A percentile compares a stretch with the other conserved stretches of the same genome.
Conservation (phyloP, 1,140 invertebrate species). For the Heliothis virescens region DNA sequence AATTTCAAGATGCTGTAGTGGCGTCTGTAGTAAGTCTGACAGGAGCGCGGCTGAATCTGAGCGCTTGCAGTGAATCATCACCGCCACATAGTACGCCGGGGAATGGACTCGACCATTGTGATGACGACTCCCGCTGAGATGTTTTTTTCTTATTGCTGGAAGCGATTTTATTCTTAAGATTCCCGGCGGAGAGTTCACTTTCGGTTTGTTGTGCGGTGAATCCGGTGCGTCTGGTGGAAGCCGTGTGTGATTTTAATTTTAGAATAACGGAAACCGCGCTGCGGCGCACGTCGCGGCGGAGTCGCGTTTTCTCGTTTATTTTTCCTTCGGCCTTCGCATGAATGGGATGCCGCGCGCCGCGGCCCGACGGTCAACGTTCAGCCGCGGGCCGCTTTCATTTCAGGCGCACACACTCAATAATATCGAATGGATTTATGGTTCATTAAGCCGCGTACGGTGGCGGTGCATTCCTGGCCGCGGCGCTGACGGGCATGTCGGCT, state of each 20-base stretch:
- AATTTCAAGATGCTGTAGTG: slow-evolving; percentile 78
- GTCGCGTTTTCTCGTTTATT: slow-evolving; percentile 66
- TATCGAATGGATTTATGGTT: slow-evolving; percentile 79
- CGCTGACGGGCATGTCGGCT: slow-evolving; percentile 50
- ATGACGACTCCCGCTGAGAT: slow-evolving; percentile 62
- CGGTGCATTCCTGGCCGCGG: slow-evolving; percentile 57
- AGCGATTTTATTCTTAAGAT: slow-evolving; percentile 52
- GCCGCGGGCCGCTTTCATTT: slow-evolving; percentile 62
- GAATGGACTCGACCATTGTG: slow-evolving; percentile 60
- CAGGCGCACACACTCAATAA: slow-evolving; percentile 71
- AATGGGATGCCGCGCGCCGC: slow-evolving; percentile 74
- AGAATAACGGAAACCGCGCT: slow-evolving; percentile 76
- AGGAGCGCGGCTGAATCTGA: slow-evolving; percentile 49
- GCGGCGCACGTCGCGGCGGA: slow-evolving; percentile 48
- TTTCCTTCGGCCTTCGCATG: slow-evolving; percentile 77
- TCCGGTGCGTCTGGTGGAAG: slow-evolving; percentile 58
- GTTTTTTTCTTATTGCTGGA: slow-evolving; percentile 54
- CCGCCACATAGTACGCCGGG: slow-evolving; percentile 43
- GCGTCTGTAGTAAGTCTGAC: slow-evolving; percentile 83
- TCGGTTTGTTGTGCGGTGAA: slow-evolving; percentile 32
- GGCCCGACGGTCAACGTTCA: slow-evolving; percentile 70
- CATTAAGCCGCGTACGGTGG: slow-evolving; percentile 70
- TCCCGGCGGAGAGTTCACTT: slow-evolving; percentile 56
- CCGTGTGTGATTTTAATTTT: slow-evolving; percentile 75
- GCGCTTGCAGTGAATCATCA: slow-evolving; percentile 68